Base-by-base conservation (phyloP, 2,888 invertebrate genomes). In the Choreutis nemorana region DNA sequence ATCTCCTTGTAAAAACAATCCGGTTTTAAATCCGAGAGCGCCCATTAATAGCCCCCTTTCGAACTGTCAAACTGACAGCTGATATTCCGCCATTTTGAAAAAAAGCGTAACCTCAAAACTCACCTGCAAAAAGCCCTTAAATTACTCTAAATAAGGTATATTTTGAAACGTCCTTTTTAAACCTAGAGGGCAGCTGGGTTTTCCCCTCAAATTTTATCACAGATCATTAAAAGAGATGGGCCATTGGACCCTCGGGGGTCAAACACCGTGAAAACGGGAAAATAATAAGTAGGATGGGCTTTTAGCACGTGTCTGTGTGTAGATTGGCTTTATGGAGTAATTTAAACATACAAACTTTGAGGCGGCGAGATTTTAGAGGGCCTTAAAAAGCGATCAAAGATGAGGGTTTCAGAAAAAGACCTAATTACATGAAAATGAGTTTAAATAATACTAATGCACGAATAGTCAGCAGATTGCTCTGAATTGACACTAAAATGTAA, bases 1-100 rank as follows among this genome's bases (percentile, higher is more conserved):
- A n/a, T n/a, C n/a, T n/a, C n/a, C n/a, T n/a, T n/a, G n/a, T n/a
- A n/a, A n/a, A n/a, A 68, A 62, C 62, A 58, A 62, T 55, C 57
- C 54, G 55, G 55, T 55, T 59, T 48, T 46, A 63, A 68, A 63
- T 62, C 61, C 55, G 55, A 55, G 55, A 53, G 54, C 51, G 42
- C 48, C 60, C 58, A 57, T 61, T 62, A 63, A 49, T 47, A 37
- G 41, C 48, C 57, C 63, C 60, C 55, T 26, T 52, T 41, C 34
- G 47, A 53, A 54, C 60, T 62, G 71, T 72, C 72, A 68, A 53
- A 48, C 42, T 72, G 73, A 75, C 72, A 71, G 62, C 59, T 62
- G 61, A 63, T 48, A 49, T 44, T 45, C 49, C 27, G 27, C 23
- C 27, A 30, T 30, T 27, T 30, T 26, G 18, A 25, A 14, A 20